Conservation (phyloP, 1,140 invertebrate species). For the Drosophila eugracilis region DNA sequence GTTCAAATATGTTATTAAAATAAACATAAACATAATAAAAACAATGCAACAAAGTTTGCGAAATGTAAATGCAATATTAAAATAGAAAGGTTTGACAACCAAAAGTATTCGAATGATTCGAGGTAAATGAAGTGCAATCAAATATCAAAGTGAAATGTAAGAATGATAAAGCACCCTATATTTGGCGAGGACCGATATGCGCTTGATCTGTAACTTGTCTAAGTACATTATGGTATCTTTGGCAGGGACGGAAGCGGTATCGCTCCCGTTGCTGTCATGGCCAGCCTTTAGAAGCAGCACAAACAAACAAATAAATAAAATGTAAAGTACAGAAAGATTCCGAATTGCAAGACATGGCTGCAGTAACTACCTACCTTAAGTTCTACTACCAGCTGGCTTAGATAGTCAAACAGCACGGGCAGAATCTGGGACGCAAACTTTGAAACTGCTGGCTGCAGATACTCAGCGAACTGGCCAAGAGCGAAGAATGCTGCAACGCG, state of each 20-base stretch:
- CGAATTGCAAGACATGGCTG: not conserved
- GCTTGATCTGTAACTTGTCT: constrained; percentile 73
- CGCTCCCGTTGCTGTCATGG: constrained; percentile 38
- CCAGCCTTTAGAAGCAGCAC: constrained; percentile 62
- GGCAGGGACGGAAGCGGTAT: constrained; percentile 40
- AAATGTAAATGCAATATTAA: too few species aligned
- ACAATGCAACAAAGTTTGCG: too few species aligned
- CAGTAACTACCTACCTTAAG: constrained; percentile 73
- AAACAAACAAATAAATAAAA: constrained; percentile 49
- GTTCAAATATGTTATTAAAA: not conserved
- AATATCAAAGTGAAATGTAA: constrained; percentile 7
- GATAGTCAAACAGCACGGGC: constrained; percentile 90
- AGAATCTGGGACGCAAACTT: constrained; percentile 89
- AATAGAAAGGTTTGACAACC: too few species aligned
- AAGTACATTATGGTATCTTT: constrained; percentile 70
- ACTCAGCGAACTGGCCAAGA: constrained; percentile 93
- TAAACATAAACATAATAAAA: too few species aligned
- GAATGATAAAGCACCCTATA: constrained; percentile 58
- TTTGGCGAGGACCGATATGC: constrained; percentile 75
- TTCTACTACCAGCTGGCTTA: constrained; percentile 87
- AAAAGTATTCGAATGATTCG: not conserved
- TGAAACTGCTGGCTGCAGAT: constrained; percentile 91
- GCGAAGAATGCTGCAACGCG: constrained; percentile 92
- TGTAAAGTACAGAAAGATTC: constrained; percentile 30
- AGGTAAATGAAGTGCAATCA: constrained; percentile 33